phyloP scores from a whole-genome alignment of 2,113 vertebrate genomes.

The Catagonus wagneri region DNA sequence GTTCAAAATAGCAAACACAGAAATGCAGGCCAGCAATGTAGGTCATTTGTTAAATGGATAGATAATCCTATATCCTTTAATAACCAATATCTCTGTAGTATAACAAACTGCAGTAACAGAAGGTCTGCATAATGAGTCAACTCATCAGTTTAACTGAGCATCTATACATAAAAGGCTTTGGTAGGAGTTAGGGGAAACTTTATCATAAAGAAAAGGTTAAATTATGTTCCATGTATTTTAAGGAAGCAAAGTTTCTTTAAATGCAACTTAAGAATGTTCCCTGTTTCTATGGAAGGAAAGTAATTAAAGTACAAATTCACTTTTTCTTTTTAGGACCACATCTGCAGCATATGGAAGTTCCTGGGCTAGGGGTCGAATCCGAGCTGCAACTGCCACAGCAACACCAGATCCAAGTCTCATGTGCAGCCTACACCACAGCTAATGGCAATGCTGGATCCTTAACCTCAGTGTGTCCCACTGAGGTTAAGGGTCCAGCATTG shows the following conservation, averaged over 20 bases:
- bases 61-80: not conserved
- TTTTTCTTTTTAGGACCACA: no score
- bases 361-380: no score
- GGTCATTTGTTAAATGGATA: not conserved
- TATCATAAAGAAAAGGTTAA: not conserved
- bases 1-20: not conserved
- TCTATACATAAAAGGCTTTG: not conserved
- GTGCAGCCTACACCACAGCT: no score
- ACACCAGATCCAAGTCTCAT: no score
- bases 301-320: not conserved
- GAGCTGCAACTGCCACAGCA: no score
- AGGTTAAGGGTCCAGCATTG: no score
- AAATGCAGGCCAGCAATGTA: not conserved
- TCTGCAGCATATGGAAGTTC: no score
- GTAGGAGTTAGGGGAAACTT: not conserved
- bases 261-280: no score
- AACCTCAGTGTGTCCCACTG: no score
- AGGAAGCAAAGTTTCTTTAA: not conserved
- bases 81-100: not conserved
- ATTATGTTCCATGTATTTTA: not conserved
- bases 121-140: not conserved
- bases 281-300: not conserved
- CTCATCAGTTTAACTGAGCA: not conserved
- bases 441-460: no score
- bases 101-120: not conserved